Evolutionary conservation across 1,140 invertebrate species (phyloP), one percentile per base, ranked within the genome.

Genomic region (Rhizoglyphus robini): DNA sequence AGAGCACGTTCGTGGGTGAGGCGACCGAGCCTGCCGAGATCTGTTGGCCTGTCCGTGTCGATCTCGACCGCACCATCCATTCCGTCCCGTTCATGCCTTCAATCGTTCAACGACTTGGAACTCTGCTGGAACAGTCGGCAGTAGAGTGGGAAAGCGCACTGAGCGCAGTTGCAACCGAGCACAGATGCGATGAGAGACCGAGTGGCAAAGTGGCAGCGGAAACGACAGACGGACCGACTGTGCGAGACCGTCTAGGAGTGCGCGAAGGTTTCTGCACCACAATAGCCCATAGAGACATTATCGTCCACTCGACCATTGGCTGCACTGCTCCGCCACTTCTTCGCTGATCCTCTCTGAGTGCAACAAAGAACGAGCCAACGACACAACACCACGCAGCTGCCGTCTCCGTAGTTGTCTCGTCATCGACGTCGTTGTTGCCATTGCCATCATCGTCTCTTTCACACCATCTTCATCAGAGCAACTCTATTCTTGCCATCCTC

Each of bases 51-150:
- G 54, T 1, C 29, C n/a, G n/a, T 58, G 54, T 27, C 29, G 54
- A 23, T 58, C n/a, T 27, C 31, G 54, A n/a, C n/a, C n/a, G n/a
- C n/a, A n/a, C n/a, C n/a, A n/a, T n/a, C n/a, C n/a, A n/a, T n/a
- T n/a, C n/a, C n/a, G n/a, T n/a, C n/a, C n/a, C 36, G 36, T 41
- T 18, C 36, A 41, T 11, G 18, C 36, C 51, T 54, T 25, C 51
- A 54, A 54, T 54, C 41, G 51, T 54, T 54, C 8, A 54, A 54
- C 20, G 51, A 54, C 8, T 54, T 46, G 41, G 41, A 20, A 54
- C 8, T 25, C 8, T 54, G 23, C 5, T 20, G 51, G 8, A 54
- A 54, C 8, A 54, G 51, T 25, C 51, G 51, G 31, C 8, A 11
- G 36, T 41, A 41, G 36, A 41, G 36, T 41, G 36, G 36, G 18